These are phyloP conservation scores for Mormoops blainvillei DNA, from an alignment of 2,113 vertebrate genomes.

Conservation along the genomic window DNA sequence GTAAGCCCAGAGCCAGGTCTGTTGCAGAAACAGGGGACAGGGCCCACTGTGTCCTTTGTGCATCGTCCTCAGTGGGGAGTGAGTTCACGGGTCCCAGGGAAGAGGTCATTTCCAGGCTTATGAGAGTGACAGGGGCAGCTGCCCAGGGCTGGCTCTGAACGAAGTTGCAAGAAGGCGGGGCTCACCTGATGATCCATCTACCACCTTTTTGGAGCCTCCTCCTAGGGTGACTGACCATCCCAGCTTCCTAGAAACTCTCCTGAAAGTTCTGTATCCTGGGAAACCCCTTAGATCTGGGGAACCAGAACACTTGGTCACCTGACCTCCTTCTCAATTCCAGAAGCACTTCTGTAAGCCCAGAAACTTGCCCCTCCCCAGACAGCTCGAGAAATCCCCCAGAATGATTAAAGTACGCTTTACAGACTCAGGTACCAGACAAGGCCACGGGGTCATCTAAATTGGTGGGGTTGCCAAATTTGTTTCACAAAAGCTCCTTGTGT, in stretches of 20 bases:
- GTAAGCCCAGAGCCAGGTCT: neutral
- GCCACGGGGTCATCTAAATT: rapidly evolving
- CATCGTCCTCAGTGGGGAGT: rapidly evolving
- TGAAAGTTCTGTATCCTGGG: neutral
- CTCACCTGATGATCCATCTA: neutral
- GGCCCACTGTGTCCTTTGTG: rapidly evolving
- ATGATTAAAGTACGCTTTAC: neutral
- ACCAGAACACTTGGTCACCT: neutral
- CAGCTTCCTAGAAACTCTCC: neutral
- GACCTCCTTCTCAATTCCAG: neutral
- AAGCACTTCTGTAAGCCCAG: neutral
- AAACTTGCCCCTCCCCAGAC: neutral
- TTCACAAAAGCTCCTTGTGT: neutral
- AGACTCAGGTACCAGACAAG: neutral
- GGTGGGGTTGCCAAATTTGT: neutral
- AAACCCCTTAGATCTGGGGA: neutral
- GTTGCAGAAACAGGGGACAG: neutral
- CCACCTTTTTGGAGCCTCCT: neutral
- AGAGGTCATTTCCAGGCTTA: neutral
- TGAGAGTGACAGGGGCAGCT: neutral
- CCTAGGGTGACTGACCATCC: neutral
- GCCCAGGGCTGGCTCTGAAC: neutral
- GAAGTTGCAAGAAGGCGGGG: neutral
- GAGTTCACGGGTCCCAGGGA: rapidly evolving
- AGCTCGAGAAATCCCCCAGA: neutral